These are phyloP conservation scores for Ridgeia piscesae DNA, from an alignment of 1,140 invertebrate genomes.

Conservation along the genomic window DNA sequence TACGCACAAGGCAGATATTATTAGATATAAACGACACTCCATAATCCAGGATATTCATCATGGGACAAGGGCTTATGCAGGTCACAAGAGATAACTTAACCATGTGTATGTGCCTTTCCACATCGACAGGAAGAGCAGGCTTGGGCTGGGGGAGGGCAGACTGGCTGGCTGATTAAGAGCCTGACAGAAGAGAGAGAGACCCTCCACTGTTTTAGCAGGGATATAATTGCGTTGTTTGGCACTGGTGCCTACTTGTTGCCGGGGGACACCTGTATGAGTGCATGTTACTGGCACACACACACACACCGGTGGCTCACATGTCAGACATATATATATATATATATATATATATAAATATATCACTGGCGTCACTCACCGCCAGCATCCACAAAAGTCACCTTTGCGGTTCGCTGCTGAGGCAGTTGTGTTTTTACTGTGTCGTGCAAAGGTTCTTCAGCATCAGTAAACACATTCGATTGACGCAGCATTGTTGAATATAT, in stretches of 20 bases:
- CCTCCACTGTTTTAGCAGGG: not conserved
- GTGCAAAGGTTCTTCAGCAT: not conserved
- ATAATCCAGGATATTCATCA: not conserved
- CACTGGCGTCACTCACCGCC: not conserved
- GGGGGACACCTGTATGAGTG: not conserved
- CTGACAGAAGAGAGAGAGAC: not conserved
- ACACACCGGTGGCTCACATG: not conserved
- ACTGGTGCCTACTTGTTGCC: not conserved
- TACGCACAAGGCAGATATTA: not conserved
- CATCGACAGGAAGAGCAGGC: not conserved
- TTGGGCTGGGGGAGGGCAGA: not conserved
- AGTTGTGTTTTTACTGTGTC: not conserved
- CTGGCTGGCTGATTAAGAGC: not conserved
- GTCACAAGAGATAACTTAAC: not conserved
- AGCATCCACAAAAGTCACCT: not conserved
- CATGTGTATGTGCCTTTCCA: not conserved
- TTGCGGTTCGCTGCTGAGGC: not conserved
- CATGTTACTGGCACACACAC: not conserved
- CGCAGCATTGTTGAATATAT: not conserved
- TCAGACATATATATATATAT: not conserved
- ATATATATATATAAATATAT: not conserved
- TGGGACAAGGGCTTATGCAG: not conserved
- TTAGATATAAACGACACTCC: not conserved
- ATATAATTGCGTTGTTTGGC: slow-evolving; percentile 5
- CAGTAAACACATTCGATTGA: not conserved